Evolutionary conservation across 2,888 invertebrate species (phyloP).

Genomic region (Drosophila falleni): DNA sequence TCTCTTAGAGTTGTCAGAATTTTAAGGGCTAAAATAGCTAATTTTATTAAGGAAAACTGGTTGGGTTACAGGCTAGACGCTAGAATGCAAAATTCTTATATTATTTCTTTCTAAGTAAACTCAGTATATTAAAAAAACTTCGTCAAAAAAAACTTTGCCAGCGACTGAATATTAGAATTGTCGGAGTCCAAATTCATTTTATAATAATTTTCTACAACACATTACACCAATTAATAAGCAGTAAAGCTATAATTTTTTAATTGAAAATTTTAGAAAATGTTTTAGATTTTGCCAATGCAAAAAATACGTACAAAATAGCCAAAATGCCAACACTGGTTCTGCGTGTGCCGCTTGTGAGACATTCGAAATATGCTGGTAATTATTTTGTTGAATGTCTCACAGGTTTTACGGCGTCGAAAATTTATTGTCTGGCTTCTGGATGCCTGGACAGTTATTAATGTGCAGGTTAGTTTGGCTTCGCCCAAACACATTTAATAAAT

Average conservation of each 20-base stretch:
- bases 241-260: too few relatives aligned
- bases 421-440: slow-evolving; percentile 62
- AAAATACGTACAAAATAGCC: background rate
- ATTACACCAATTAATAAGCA: too few relatives aligned
- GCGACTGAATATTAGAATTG: too few relatives aligned
- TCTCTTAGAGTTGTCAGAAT: background rate
- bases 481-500: slow-evolving; percentile 42
- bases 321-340: background rate
- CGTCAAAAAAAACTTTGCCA: too few relatives aligned
- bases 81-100: too few relatives aligned
- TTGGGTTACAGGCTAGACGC: too few relatives aligned
- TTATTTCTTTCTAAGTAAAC: too few relatives aligned
- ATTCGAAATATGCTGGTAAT: slow-evolving; percentile 81
- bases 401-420: slow-evolving; percentile 65
- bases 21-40: background rate
- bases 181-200: too few relatives aligned
- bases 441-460: slow-evolving; percentile 66
- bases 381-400: slow-evolving; percentile 78
- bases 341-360: slow-evolving; percentile 48
- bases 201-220: too few relatives aligned
- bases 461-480: slow-evolving; percentile 57
- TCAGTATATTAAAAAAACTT: too few relatives aligned
- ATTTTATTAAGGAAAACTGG: background rate
- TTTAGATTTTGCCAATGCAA: too few relatives aligned
- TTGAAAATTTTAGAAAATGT: too few relatives aligned